Conservation (phyloP, 2,888 invertebrate species). For the Trichopria drosophilae region DNA sequence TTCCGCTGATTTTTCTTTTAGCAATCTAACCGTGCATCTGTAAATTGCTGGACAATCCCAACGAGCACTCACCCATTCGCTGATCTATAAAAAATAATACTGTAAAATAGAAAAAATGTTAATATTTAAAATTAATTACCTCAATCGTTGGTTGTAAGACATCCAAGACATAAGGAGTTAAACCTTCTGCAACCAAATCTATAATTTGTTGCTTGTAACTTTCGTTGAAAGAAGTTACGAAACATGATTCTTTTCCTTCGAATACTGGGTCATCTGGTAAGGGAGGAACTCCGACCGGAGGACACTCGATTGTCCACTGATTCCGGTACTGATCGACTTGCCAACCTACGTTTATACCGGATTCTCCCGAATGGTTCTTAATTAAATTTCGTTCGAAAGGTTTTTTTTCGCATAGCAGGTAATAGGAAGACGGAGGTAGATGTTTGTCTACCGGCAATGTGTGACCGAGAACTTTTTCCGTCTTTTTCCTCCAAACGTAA, state of each 20-base stretch:
- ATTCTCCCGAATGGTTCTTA: slow-evolving; percentile 61
- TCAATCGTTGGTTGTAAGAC: slow-evolving; percentile 61
- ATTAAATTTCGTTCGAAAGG: slow-evolving; percentile 60
- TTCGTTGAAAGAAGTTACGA: slow-evolving; percentile 61
- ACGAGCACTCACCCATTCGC: slow-evolving; percentile 50
- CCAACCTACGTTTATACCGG: slow-evolving; percentile 45
- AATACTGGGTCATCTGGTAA: slow-evolving; percentile 58
- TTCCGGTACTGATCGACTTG: no score
- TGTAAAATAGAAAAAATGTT: not conserved
- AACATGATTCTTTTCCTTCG: slow-evolving; percentile 58
- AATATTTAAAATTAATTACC: slow-evolving; percentile 42
- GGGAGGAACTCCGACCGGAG: slow-evolving; percentile 58
- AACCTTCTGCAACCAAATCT: slow-evolving; percentile 56
- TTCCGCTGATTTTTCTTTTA: slow-evolving; percentile 27
- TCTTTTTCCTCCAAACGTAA: slow-evolving; percentile 57
- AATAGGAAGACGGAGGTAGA: slow-evolving; percentile 58
- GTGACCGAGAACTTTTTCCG: slow-evolving; percentile 41
- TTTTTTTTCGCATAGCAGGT: slow-evolving; percentile 54
- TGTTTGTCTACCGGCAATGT: slow-evolving; percentile 45
- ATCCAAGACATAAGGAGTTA: slow-evolving; percentile 58
- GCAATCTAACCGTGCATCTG: slow-evolving; percentile 35
- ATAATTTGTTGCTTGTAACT: slow-evolving; percentile 61
- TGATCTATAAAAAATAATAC: slow-evolving; percentile 40
- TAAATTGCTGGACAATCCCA: slow-evolving; percentile 50
- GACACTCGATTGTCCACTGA: slow-evolving; percentile 59